These are phyloP conservation scores for Hirundo rustica DNA, from an alignment of 2,797 vertebrate genomes.

Conservation along the genomic window DNA sequence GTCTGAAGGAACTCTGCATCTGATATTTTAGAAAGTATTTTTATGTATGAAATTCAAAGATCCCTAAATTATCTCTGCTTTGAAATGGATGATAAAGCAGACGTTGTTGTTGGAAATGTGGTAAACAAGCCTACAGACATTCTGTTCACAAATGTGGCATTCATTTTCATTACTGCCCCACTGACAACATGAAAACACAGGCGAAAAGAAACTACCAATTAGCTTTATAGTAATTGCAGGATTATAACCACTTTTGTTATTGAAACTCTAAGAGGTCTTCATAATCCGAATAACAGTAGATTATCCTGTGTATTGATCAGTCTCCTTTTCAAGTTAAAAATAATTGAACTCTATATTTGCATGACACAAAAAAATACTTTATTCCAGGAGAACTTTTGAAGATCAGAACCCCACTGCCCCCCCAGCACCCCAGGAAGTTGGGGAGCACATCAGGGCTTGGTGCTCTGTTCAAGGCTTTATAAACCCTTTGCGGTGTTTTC, in stretches of 20 bases:
- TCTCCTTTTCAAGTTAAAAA: conserved; percentile 54
- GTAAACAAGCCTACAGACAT: conserved; percentile 75
- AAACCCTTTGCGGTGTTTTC: neutral
- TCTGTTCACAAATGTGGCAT: conserved; percentile 70
- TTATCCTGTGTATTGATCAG: conserved; percentile 21
- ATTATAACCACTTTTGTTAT: conserved; percentile 9
- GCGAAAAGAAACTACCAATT: conserved; percentile 61
- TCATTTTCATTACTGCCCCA: conserved; percentile 69
- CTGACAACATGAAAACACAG: conserved; percentile 65
- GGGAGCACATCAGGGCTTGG: neutral
- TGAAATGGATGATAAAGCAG: conserved; percentile 72
- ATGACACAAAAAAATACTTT: neutral
- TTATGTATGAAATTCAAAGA: conserved; percentile 61
- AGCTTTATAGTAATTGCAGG: conserved; percentile 47
- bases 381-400: neutral
- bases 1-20: conserved; percentile 40
- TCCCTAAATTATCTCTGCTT: conserved; percentile 71
- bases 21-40: conserved; percentile 54
- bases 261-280: neutral
- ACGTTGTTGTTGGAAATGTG: conserved; percentile 70
- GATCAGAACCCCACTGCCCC: neutral
- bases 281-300: conserved; percentile 10
- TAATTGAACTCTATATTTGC: conserved; percentile 57
- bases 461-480: neutral
- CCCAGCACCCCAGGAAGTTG: neutral